Evolutionary conservation across 2,113 vertebrate species (phyloP).

Genomic region (Anolis sagrei): DNA sequence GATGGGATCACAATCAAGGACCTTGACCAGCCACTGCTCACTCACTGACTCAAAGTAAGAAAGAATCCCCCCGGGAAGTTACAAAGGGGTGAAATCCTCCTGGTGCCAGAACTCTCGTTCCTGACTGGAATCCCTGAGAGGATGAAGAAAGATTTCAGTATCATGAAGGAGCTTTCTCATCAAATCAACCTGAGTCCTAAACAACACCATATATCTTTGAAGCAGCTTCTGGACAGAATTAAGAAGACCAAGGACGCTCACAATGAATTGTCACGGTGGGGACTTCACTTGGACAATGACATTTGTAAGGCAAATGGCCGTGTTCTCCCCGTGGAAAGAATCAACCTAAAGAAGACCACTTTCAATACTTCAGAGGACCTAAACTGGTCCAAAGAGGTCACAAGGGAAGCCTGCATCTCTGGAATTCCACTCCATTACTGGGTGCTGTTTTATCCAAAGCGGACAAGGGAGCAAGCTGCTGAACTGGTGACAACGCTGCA

Average conservation of each 20-base stretch:
- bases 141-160: constrained; percentile 83
- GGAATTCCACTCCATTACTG: constrained; percentile 85
- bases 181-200: constrained; percentile 84
- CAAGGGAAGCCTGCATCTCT: constrained; percentile 82
- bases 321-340: constrained; percentile 85
- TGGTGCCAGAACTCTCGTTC: constrained; percentile 91
- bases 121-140: constrained; percentile 91
- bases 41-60: constrained; percentile 86
- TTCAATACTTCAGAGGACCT: constrained; percentile 78
- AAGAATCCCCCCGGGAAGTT: constrained; percentile 75
- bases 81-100: constrained; percentile 82
- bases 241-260: constrained; percentile 71
- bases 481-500: constrained; percentile 81
- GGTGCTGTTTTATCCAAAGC: constrained; percentile 88
- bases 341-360: constrained; percentile 84
- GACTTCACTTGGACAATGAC: constrained; percentile 79
- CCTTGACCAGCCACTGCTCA: constrained; percentile 87
- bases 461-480: constrained; percentile 77
- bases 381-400: constrained; percentile 88
- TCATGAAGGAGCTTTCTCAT: constrained; percentile 90
- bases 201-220: constrained; percentile 84
- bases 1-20: constrained; percentile 91
- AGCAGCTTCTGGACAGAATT: constrained; percentile 83
- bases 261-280: constrained; percentile 86
- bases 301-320: constrained; percentile 82